Evolutionary conservation across 2,888 invertebrate species (phyloP).

Genomic region (Hypena proboscidalis): DNA sequence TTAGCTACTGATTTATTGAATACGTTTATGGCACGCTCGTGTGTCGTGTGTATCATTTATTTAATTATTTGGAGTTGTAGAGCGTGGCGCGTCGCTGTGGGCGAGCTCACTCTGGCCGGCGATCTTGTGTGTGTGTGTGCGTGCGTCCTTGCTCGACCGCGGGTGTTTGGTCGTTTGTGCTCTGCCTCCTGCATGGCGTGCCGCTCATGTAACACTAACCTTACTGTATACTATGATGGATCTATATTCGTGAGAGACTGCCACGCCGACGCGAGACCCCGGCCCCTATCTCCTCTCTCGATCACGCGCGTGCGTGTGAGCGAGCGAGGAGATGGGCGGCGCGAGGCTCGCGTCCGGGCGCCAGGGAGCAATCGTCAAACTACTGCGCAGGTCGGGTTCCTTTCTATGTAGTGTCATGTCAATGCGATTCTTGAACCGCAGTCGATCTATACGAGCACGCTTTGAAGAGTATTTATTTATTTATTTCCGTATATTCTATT

Average conservation of each 20-base stretch:
- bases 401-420: constrained; percentile 47
- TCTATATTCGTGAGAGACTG: constrained; percentile 7
- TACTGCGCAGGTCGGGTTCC: constrained; percentile 47
- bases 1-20: constrained; percentile 17
- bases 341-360: constrained; percentile 46
- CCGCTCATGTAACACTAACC: constrained; percentile 32
- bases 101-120: constrained; percentile 82
- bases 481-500: constrained; percentile 55
- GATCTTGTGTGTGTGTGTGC: constrained; percentile 81
- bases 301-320: constrained; percentile 58
- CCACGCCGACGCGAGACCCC: constrained; percentile 44
- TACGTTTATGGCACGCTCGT: constrained; percentile 36
- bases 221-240: constrained; percentile 26
- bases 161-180: constrained; percentile 64
- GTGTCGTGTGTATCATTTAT: constrained; percentile 43
- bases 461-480: constrained; percentile 51
- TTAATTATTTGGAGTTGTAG: constrained; percentile 75
- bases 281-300: constrained; percentile 55
- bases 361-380: constrained; percentile 62
- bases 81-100: constrained; percentile 50
- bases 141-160: constrained; percentile 67
- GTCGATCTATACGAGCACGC: constrained; percentile 55
- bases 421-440: constrained; percentile 41
- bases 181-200: constrained; percentile 64
- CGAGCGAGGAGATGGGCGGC: constrained; percentile 53